Percentiles rank a stretch among this genome's conserved stretches.
phyloP scores from a whole-genome alignment of 2,113 vertebrate species.

The Gobio gobio region DNA sequence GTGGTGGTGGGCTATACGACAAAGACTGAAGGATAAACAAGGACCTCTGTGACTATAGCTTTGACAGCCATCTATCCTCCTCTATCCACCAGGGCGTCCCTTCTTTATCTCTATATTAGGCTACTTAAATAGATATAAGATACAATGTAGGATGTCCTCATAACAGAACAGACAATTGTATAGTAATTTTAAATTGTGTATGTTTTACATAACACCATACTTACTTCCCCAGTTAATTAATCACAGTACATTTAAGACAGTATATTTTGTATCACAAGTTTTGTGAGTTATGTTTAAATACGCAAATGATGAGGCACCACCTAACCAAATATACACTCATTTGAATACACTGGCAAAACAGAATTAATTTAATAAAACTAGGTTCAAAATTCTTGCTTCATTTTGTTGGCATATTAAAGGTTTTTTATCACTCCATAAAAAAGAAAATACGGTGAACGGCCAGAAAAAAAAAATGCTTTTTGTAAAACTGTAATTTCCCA shows the following conservation, averaged over 20 bases:
- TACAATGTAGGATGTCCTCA: background rate
- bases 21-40: slow-evolving; percentile 62
- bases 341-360: too few species aligned
- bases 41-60: slow-evolving; percentile 60
- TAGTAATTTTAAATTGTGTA: background rate
- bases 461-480: background rate
- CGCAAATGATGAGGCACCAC: too few species aligned
- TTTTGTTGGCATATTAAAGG: too few species aligned
- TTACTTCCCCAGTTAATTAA: too few species aligned
- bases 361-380: too few species aligned
- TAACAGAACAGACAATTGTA: too few species aligned
- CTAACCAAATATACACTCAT: too few species aligned
- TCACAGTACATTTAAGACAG: too few species aligned
- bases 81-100: background rate
- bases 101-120: background rate
- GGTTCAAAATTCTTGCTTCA: too few species aligned
- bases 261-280: too few species aligned
- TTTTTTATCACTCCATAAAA: background rate
- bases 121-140: background rate
- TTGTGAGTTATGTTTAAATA: too few species aligned
- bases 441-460: background rate
- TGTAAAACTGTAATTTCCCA: background rate
- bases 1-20: slow-evolving; percentile 49
- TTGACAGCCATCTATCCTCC: slow-evolving; percentile 69
- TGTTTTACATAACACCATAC: too few species aligned